Evolutionary conservation across 2,113 vertebrate species (phyloP).

Genomic region (Charina bottae): DNA sequence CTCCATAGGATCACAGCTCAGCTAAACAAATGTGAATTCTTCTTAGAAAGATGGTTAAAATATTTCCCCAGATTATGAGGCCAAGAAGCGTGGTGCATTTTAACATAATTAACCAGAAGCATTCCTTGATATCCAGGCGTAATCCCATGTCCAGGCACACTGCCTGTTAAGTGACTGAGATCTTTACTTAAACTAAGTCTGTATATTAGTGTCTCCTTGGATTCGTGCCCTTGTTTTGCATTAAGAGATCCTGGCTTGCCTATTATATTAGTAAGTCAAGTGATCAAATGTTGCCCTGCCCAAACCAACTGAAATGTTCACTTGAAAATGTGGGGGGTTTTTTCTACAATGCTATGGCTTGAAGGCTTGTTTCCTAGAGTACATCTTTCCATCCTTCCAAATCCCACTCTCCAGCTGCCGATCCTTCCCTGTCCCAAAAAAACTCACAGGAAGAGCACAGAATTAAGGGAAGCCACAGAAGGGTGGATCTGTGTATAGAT

Average conservation of each 20-base stretch:
- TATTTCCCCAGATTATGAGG: not conserved
- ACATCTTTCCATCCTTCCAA: not conserved
- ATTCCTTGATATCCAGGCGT: not conserved
- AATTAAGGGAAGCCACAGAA: too few species aligned
- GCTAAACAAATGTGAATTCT: not conserved
- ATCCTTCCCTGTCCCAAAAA: too few species aligned
- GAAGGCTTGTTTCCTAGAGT: not conserved
- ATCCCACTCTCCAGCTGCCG: too few species aligned
- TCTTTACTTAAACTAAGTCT: slow-evolving; percentile 14
- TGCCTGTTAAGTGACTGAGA: not conserved
- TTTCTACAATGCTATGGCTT: too few species aligned
- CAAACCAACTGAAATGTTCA: not conserved
- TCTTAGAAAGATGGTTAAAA: not conserved
- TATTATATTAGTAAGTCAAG: not conserved
- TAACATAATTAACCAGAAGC: slow-evolving; percentile 7
- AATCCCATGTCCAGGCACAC: not conserved
- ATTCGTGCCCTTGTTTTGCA: not conserved
- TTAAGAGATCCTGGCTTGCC: not conserved
- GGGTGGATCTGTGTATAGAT: too few species aligned
- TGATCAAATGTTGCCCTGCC: not conserved
- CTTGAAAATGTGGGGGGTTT: not conserved
- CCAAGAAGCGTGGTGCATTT: not conserved
- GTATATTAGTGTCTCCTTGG: not conserved
- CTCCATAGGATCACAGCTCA: not conserved
- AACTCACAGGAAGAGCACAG: too few species aligned